Evolutionary conservation across 1,140 invertebrate species (phyloP), one percentile per base, ranked within the genome.

Genomic region (Macrobrachium nipponense): DNA sequence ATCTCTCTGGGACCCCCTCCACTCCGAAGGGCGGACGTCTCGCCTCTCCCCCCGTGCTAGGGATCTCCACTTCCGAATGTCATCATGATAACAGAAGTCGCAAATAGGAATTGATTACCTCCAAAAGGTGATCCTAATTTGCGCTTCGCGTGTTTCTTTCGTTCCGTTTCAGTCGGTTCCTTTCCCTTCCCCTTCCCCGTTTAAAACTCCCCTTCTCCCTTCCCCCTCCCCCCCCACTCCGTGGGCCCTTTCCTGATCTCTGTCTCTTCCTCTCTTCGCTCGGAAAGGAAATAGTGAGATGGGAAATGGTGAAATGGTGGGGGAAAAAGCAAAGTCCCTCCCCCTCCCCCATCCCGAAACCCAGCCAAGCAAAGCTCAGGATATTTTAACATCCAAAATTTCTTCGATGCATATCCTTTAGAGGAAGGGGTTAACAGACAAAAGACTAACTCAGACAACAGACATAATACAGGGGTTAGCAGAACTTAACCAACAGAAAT

Each of bases 21-120:
- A 10, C 11, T 0, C 82, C 51, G 15, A 68, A 58, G 62, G 60
- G 17, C 75, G 82, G 15, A 7, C 44, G 23, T 78, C 20, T 72
- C 61, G 10, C 18, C 51, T 0, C 64, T 7, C 23, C 23, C 64
- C 44, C 20, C 27, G 27, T 1, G 27, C 27, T 36, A 36, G 44
- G 12, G 10, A 17, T 43, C 5, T 43, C 5, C 64, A 27, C 17
- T 60, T 59, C 66, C 76, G 61, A 43, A 12, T 43, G 66, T 59
- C 83, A 62, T 27, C 64, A 76, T 76, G 79, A 86, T 86, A 80
- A 80, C 27, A 79, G 72, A 80, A 80, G 84, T 86, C 84, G 77
- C 79, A 86, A 86, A 86, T 80, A 86, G 58, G 78, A 80, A 86
- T 86, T 86, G 81, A 86, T 86, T 86, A 86, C 84, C 78, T 27